Percentiles rank a stretch among this genome's conserved stretches.
Evolutionary conservation across 2,888 invertebrate genomes (phyloP).

Genomic region (Cryptus viduatorius): DNA sequence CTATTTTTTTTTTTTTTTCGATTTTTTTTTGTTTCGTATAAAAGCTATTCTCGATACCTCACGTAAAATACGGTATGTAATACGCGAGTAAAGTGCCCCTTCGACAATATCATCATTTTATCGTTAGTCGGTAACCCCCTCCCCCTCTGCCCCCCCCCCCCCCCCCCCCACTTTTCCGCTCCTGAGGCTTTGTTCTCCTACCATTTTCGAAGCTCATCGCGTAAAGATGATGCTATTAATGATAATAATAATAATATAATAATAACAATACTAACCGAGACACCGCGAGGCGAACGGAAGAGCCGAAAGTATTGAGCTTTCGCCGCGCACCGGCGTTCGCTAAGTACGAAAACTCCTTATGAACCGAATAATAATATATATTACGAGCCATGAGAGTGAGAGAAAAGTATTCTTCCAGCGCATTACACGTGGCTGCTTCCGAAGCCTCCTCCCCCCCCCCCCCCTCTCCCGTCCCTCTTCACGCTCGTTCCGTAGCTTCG

Average conservation of each 20-base stretch:
- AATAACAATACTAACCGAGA: slow-evolving; percentile 45
- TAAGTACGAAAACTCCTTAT: slow-evolving; percentile 51
- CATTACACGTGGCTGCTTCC: slow-evolving; percentile 57
- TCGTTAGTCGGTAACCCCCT: slow-evolving; percentile 1
- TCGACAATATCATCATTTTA: slow-evolving; percentile 30
- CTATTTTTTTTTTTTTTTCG: neutral
- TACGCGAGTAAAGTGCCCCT: neutral
- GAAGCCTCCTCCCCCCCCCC: slow-evolving; percentile 20
- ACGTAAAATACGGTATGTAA: neutral
- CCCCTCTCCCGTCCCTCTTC: too few species aligned
- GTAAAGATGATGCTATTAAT: slow-evolving; percentile 50
- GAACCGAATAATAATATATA: slow-evolving; percentile 63
- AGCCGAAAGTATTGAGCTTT: slow-evolving; percentile 13
- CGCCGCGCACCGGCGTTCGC: slow-evolving; percentile 24
- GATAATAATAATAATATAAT: slow-evolving; percentile 36
- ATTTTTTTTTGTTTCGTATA: neutral
- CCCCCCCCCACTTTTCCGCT: too few species aligned
- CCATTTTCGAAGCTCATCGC: slow-evolving; percentile 21
- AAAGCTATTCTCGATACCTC: neutral
- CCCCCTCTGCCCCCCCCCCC: neutral
- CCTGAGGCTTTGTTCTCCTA: neutral
- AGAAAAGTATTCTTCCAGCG: slow-evolving; percentile 32
- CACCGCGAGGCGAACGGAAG: slow-evolving; percentile 19
- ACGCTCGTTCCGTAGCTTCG: neutral
- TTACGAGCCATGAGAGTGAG: slow-evolving; percentile 59